These are phyloP conservation scores for Sinocyclocheilus anshuiensis DNA, from an alignment of 2,113 vertebrate genomes.

Conservation along the genomic window DNA sequence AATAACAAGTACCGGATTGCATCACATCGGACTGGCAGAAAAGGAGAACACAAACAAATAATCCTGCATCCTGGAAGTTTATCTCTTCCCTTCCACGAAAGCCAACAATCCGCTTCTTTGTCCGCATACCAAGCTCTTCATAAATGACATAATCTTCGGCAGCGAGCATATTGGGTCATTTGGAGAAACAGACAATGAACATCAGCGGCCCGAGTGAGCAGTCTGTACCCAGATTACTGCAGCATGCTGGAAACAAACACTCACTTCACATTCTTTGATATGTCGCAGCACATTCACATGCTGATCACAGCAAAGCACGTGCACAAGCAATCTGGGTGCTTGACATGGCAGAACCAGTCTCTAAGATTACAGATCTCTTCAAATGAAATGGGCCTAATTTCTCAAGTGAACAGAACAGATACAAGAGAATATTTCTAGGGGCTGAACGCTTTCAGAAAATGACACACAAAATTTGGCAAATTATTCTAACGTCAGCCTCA, in stretches of 20 bases:
- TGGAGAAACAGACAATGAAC: constrained; percentile 59
- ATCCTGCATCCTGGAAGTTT: constrained; percentile 56
- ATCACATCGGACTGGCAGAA: neutral
- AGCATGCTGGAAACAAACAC: constrained; percentile 53
- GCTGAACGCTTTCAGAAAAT: neutral
- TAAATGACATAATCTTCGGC: constrained; percentile 68
- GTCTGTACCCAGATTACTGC: constrained; percentile 61
- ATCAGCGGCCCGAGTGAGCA: constrained; percentile 57
- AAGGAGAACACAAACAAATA: constrained; percentile 52
- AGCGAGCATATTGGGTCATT: constrained; percentile 52
- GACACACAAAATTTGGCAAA: neutral
- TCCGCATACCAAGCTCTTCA: constrained; percentile 68
- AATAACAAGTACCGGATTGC: constrained; percentile 15
- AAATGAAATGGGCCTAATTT: constrained; percentile 24
- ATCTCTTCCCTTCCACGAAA: constrained; percentile 62
- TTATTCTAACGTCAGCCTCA: neutral
- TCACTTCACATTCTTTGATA: constrained; percentile 23
- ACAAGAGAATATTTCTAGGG: neutral
- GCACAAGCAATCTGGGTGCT: neutral
- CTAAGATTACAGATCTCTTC: constrained; percentile 34
- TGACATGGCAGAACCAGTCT: constrained; percentile 15
- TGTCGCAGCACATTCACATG: neutral
- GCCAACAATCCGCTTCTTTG: constrained; percentile 71
- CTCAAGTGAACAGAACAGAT: neutral
- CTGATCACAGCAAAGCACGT: neutral